These are phyloP conservation scores for Lepus americanus DNA, from an alignment of 2,113 vertebrate genomes.

Conservation along the genomic window DNA sequence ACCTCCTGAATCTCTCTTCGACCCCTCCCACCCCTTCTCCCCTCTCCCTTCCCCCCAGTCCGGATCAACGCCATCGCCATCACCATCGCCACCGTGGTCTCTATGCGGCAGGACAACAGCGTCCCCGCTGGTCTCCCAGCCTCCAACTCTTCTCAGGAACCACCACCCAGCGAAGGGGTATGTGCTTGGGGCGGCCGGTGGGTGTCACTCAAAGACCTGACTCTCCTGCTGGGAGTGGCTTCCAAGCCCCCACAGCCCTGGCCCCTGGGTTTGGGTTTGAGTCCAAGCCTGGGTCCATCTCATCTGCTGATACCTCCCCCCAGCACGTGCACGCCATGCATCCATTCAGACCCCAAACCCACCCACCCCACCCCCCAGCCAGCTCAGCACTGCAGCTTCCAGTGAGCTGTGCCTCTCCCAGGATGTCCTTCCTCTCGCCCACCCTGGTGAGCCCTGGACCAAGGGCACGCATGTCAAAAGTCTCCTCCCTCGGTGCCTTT, in stretches of 20 bases:
- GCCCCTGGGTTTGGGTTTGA: neutral
- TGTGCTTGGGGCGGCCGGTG: fast-evolving
- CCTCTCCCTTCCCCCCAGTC: neutral
- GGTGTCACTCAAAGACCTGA: slow-evolving; percentile 2
- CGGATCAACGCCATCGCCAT: neutral
- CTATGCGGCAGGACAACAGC: neutral
- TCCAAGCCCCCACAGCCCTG: neutral
- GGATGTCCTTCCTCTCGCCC: neutral
- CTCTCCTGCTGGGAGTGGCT: neutral
- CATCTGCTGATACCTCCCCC: neutral
- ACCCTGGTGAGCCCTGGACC: neutral
- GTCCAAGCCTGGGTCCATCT: slow-evolving; percentile 6
- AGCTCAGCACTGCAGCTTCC: neutral
- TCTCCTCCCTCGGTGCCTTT: neutral
- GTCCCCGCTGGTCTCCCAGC: neutral
- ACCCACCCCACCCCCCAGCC: neutral
- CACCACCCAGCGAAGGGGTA: neutral
- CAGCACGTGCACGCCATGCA: no score
- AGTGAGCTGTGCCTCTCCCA: neutral
- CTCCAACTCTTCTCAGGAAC: neutral
- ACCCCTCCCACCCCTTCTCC: neutral
- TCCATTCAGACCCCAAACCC: no score
- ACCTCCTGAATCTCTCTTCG: neutral
- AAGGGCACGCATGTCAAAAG: neutral
- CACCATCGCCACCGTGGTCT: no score